Evolutionary conservation across 1,140 invertebrate genomes (phyloP).

Genomic region (Elymnias hypermnestra): DNA sequence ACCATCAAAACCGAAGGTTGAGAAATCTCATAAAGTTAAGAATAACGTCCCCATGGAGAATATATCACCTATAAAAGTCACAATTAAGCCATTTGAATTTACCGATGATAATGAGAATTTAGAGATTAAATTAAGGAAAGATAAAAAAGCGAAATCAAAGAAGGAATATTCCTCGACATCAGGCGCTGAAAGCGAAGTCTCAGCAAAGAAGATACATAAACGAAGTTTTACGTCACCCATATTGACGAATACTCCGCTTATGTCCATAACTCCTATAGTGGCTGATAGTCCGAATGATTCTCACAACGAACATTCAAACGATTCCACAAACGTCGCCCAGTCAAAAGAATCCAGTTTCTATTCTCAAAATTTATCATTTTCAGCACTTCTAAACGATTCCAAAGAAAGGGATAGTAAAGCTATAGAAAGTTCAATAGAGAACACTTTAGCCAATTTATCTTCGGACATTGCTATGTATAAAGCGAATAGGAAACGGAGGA

Average conservation of each 20-base stretch:
- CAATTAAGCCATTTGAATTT: conserved; percentile 77
- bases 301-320: conserved; percentile 53
- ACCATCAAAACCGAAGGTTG: conserved; percentile 36
- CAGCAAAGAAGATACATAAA: conserved; percentile 60
- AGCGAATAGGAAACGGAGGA: conserved; percentile 79
- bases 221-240: conserved; percentile 70
- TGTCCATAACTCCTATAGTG: conserved; percentile 73
- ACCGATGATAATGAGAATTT: conserved; percentile 45
- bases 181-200: conserved; percentile 34
- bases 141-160: conserved; percentile 41
- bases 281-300: conserved; percentile 73
- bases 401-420: conserved; percentile 60
- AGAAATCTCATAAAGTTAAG: conserved; percentile 46
- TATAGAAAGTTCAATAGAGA: conserved; percentile 66
- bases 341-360: conserved; percentile 52
- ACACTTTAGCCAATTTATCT: conserved; percentile 54
- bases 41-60: conserved; percentile 45
- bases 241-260: conserved; percentile 69
- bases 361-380: conserved; percentile 67
- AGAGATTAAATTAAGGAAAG: conserved; percentile 51
- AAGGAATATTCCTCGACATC: conserved; percentile 48
- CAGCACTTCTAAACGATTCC: conserved; percentile 57
- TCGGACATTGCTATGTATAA: conserved; percentile 68
- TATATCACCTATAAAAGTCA: conserved; percentile 76
- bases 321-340: conserved; percentile 30